Conservation (phyloP, 2,888 invertebrate genomes). For the Malachius bipustulatus region DNA sequence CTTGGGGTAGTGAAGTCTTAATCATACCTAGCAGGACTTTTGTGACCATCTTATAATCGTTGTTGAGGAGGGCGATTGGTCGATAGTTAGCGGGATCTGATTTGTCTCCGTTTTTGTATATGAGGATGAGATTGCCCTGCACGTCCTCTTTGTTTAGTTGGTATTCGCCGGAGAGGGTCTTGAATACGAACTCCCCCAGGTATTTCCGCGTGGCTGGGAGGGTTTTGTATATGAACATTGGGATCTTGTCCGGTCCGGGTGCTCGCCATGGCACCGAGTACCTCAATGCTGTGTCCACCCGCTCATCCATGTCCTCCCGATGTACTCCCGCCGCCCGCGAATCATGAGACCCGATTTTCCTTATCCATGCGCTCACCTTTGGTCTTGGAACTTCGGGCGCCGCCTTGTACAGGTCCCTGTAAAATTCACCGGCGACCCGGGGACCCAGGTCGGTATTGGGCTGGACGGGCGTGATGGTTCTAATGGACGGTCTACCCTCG, state of each 20-base stretch:
- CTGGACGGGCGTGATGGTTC: not conserved
- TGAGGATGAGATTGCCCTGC: no score
- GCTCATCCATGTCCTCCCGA: no score
- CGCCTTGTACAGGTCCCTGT: not conserved
- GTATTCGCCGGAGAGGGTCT: no score
- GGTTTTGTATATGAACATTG: slow-evolving; percentile 15
- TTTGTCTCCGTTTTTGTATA: no score
- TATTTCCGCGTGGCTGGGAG: no score
- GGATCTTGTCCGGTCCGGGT: slow-evolving; percentile 15
- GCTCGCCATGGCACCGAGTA: slow-evolving; percentile 15
- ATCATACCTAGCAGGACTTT: no score
- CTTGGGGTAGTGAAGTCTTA: no score
- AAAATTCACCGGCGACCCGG: slow-evolving; percentile 1
- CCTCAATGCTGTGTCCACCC: not conserved
- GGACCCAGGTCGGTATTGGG: not conserved
- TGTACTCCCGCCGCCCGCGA: not conserved
- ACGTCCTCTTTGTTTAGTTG: no score
- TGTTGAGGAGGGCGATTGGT: no score
- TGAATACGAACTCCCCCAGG: no score
- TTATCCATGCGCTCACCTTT: not conserved
- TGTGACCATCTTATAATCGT: no score
- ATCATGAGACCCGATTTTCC: not conserved
- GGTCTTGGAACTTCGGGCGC: not conserved
- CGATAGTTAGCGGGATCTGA: no score
- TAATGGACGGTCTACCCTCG: not conserved